These are phyloP conservation scores for Pyrocephalus nanus DNA, from an alignment of 2,797 vertebrate genomes.

Conservation along the genomic window DNA sequence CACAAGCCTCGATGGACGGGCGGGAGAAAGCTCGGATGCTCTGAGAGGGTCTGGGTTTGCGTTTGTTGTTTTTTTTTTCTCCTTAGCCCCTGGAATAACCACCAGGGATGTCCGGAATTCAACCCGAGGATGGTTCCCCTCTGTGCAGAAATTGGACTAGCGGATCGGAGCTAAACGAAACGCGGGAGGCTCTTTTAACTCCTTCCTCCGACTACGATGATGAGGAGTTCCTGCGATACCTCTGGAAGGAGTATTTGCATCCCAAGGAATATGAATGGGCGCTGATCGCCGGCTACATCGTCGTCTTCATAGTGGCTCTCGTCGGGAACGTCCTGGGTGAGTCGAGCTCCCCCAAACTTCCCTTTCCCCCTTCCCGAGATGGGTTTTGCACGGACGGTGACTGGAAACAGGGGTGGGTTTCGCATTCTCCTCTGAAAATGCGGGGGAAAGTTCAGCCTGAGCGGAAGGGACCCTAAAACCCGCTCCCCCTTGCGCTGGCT, in stretches of 20 bases:
- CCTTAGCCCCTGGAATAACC: not conserved
- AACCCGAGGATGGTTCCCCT: slow-evolving; percentile 63
- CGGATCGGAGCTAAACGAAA: slow-evolving; percentile 77
- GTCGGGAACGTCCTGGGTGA: slow-evolving; percentile 93
- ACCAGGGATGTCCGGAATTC: slow-evolving; percentile 81
- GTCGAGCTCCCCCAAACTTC: slow-evolving; percentile 63
- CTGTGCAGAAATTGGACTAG: slow-evolving; percentile 80
- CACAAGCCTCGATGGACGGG: slow-evolving; percentile 54
- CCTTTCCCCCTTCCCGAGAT: not conserved
- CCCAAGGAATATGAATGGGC: slow-evolving; percentile 97
- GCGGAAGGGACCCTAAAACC: not conserved
- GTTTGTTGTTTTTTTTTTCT: not conserved
- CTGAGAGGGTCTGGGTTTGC: slow-evolving; percentile 11
- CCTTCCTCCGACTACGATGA: slow-evolving; percentile 87
- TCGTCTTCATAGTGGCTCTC: slow-evolving; percentile 93
- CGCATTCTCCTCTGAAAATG: not conserved
- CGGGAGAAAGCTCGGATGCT: slow-evolving; percentile 46
- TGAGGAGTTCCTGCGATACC: slow-evolving; percentile 90
- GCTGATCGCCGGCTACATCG: slow-evolving; percentile 91
- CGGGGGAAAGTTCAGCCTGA: not conserved
- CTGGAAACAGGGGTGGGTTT: not conserved
- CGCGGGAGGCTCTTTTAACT: slow-evolving; percentile 71
- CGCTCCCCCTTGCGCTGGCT: not conserved
- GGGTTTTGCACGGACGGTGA: not conserved
- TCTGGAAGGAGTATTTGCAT: slow-evolving; percentile 94